Evolutionary conservation across 2,113 vertebrate genomes (phyloP), one percentile per base, ranked within the genome.

Genomic region (Tupaia tana): DNA sequence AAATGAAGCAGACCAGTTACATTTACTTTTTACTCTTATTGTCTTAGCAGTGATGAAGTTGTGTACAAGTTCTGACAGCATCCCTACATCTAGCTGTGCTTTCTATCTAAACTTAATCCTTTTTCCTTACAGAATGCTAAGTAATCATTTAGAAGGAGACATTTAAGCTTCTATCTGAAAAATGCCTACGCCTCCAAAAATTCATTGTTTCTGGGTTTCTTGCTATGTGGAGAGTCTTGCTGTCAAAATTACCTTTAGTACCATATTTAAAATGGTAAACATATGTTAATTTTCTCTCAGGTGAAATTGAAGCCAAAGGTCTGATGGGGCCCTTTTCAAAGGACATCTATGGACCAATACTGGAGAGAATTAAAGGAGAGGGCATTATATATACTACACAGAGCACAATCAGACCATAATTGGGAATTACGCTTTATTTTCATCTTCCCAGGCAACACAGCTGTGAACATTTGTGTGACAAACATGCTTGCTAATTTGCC

Each of bases 301-400:
- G 99, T 97, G 99, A 99, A 98, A 99, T 99, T 97, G 95, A 77
- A 19, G 97, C 98, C 5, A 99, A 99, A 98, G 99, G 99, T 52
- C 97, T 99, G 91, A 98, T 99, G 61, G 96, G 99, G 75, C 99
- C 99, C 4, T 95, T 99, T 98, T 99, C 98, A 0, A 99, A 99
- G 98, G 99, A 99, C 0, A 97, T 99, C 87, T 99, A 99, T 0
- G 97, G 98, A 92, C 99, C 99, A 52, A 98, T 99, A 74, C 96
- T 99, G 93, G 98, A 98, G 71, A 97, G 98, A 54, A 98, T 99
- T 95, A 98, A 97, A 97, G 98, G 98, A 66, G 99, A 99, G 97
- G 99, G 99, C 75, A 98, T 99, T 69, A 27, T 98, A 16, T 99
- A 98, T 96, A 98, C 95, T 6, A 98, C 98, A 25, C 99, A 98